Conservation (phyloP, 2,888 invertebrate species). For the Sesia bembeciformis region DNA sequence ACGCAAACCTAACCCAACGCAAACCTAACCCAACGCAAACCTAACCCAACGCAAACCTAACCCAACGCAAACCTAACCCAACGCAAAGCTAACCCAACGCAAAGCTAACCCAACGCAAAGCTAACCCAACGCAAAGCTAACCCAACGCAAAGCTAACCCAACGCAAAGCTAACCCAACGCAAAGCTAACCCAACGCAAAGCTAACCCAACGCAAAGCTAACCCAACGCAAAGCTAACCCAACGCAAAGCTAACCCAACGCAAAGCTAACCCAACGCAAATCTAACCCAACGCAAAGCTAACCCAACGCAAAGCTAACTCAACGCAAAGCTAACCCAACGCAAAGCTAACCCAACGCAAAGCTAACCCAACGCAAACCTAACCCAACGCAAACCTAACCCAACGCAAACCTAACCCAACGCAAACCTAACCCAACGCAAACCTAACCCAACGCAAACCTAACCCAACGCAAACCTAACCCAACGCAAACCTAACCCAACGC, state of each 20-base stretch:
- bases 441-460: slow-evolving; percentile 21
- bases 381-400: slow-evolving; percentile 13
- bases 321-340: slow-evolving; percentile 15
- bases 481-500: slow-evolving; percentile 9
- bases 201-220: slow-evolving; percentile 24
- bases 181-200: no score
- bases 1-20: no score
- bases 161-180: no score
- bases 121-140: no score
- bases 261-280: slow-evolving; percentile 21
- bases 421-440: slow-evolving; percentile 19
- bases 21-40: no score
- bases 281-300: slow-evolving; percentile 19
- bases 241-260: slow-evolving; percentile 23
- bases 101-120: no score
- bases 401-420: slow-evolving; percentile 17
- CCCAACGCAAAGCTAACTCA: slow-evolving; percentile 15
- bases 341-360: slow-evolving; percentile 17
- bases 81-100: no score
- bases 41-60: no score
- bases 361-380: slow-evolving; percentile 16
- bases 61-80: no score
- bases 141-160: no score
- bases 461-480: slow-evolving; percentile 17
- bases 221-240: slow-evolving; percentile 20